Conservation (phyloP, 1,140 invertebrate genomes). For the Macrobrachium rosenbergii region DNA sequence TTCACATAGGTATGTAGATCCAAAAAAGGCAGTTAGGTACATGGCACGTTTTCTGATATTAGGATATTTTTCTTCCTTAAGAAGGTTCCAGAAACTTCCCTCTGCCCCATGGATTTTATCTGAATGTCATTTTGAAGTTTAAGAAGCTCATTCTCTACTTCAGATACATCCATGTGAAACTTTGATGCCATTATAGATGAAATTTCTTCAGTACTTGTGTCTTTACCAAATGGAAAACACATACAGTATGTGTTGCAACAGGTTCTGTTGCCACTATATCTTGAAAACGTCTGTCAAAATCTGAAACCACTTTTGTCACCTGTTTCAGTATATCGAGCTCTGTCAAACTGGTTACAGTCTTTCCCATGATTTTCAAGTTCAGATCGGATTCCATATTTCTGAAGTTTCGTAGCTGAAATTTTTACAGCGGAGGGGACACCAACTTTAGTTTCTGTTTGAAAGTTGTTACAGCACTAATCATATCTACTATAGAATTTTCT, state of each 20-base stretch:
- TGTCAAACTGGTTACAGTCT: conserved; percentile 21
- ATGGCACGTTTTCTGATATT: conserved; percentile 38
- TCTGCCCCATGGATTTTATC: conserved; percentile 23
- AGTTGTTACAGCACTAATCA: too few species aligned
- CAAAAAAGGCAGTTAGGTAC: conserved; percentile 38
- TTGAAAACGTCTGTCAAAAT: conserved; percentile 36
- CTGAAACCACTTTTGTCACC: conserved; percentile 12
- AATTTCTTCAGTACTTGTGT: conserved; percentile 10
- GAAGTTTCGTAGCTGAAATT: neutral
- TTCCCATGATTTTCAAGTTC: neutral
- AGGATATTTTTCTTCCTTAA: conserved; percentile 21
- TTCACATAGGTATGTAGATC: conserved; percentile 34
- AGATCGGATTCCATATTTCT: conserved; percentile 11
- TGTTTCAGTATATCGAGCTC: conserved; percentile 21
- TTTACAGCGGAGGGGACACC: too few species aligned
- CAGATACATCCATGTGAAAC: too few species aligned
- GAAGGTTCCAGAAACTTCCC: conserved; percentile 21
- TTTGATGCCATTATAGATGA: conserved; percentile 1
- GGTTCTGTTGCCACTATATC: conserved; percentile 25
- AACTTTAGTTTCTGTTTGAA: too few species aligned
- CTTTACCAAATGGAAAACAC: conserved; percentile 27
- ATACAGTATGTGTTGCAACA: conserved; percentile 25
- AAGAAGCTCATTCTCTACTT: conserved; percentile 12
- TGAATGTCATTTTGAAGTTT: conserved; percentile 31
- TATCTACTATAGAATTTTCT: too few species aligned